Base-by-base conservation (phyloP, 2,797 vertebrate species). In the Eutrigla gurnardus region DNA sequence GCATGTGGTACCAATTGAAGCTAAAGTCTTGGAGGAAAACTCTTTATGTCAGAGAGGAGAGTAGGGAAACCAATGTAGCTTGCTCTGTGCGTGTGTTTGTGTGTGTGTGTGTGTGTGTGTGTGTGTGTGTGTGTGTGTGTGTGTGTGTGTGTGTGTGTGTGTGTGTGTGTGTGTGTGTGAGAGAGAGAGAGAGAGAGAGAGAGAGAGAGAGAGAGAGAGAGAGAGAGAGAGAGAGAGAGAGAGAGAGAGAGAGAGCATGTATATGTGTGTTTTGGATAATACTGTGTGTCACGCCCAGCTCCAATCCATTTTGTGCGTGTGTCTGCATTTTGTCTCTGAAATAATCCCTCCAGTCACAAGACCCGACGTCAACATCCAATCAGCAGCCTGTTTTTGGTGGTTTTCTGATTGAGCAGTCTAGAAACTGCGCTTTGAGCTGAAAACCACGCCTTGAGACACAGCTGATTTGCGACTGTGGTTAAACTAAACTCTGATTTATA, bases 1-100 rank as follows among this genome's bases (percentile, higher is more conserved):
- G 71, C 62, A 83, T 69, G 83, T 91, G 91, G 85, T 81, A 80
- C 74, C 86, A 90, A 90, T 91, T 88, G 73, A 65, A 78, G 66
- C 62, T 68, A 70, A 82, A 86, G 80, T 85, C 61, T 69, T 81
- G 15, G 33, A 73, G 83, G 76, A 87, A 85, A 57, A 67, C 76
- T 70, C 54, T 81, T 80, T 62, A 77, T 79, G 78, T 77, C 68
- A 80, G n/a, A 49, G 63, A 81, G 65, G 40, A 47, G 68, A 53
- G 39, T 66, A 33, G 37, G 60, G 42, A 80, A 68, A 70, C 73
- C 63, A 66, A 61, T 68, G 49, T 59, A 75, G 65, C 37, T 60
- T 73, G 1, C n/a, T 54, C 5, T 57, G 14, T 77, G 47, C 61
- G 32, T 55, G 15, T 25, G 61, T 77, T 75, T 65, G 57, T 60